A percentile compares a stretch with the other conserved stretches of the same genome.
Conservation (phyloP, 1,140 invertebrate species). For the Nasonia giraulti region DNA sequence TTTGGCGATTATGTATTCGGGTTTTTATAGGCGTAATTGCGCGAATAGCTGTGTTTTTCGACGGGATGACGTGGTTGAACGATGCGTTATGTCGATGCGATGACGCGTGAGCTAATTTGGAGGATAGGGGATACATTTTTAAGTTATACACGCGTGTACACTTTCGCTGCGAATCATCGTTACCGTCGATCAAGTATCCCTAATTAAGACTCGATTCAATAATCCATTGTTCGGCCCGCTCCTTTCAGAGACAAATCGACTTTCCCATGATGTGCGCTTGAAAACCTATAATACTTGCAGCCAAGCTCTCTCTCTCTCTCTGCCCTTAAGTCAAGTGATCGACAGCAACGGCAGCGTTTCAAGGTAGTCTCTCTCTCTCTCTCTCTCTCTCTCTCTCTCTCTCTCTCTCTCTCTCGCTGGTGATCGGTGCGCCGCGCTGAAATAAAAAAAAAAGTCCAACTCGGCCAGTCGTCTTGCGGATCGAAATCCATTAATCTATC, state of each 20-base stretch:
- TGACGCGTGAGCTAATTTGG: neutral
- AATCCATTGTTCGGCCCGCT: constrained; percentile 1
- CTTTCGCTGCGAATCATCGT: neutral
- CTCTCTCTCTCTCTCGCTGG: too few relatives aligned
- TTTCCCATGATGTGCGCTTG: neutral
- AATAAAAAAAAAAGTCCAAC: neutral
- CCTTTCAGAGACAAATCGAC: constrained; percentile 1
- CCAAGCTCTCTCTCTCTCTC: neutral
- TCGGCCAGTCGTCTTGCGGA: constrained; percentile 6
- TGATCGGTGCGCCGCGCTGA: too few relatives aligned
- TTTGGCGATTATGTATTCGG: neutral
- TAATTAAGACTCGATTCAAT: constrained; percentile 28
- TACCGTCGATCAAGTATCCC: neutral
- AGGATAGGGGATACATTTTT: too few relatives aligned
- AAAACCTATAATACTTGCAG: neutral
- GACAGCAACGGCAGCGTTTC: neutral
- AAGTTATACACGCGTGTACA: neutral
- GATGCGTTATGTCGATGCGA: too few relatives aligned
- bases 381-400: too few relatives aligned
- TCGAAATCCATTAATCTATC: constrained; percentile 43
- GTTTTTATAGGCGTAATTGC: too few relatives aligned
- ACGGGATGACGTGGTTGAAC: too few relatives aligned
- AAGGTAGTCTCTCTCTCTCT: neutral
- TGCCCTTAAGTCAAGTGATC: neutral
- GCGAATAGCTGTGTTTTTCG: too few relatives aligned